Percentiles rank a stretch among this genome's conserved stretches.
phyloP scores from a whole-genome alignment of 2,888 invertebrate genomes.

The Euphydryas editha region DNA sequence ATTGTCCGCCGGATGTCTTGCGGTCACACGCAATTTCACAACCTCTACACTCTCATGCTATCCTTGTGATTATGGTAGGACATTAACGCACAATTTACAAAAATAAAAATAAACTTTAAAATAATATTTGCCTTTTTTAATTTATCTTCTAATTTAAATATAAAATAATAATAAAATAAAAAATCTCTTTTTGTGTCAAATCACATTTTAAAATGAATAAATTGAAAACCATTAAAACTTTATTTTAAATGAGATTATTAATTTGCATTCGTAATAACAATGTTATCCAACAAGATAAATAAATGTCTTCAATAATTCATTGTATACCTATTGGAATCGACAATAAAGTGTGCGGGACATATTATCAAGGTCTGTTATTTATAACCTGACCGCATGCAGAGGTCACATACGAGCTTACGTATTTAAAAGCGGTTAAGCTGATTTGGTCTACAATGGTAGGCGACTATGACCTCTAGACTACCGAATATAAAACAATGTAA shows the following conservation, averaged over 20 bases:
- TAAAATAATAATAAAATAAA: no score
- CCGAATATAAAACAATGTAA: slow-evolving; percentile 54
- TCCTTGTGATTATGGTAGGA: slow-evolving; percentile 58
- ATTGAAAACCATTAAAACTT: neutral
- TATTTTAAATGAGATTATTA: slow-evolving; percentile 31
- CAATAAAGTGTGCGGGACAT: slow-evolving; percentile 43
- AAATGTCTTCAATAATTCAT: slow-evolving; percentile 42
- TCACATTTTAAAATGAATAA: neutral
- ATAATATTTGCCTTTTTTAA: neutral
- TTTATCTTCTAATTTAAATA: neutral
- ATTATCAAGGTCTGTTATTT: slow-evolving; percentile 49
- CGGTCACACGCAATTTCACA: slow-evolving; percentile 82
- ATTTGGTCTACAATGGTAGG: slow-evolving; percentile 43
- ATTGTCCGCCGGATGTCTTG: slow-evolving; percentile 82
- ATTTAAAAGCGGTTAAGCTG: slow-evolving; percentile 41
- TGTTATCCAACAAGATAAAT: slow-evolving; percentile 44
- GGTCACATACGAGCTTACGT: slow-evolving; percentile 47
- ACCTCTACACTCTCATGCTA: slow-evolving; percentile 67
- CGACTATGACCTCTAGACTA: slow-evolving; percentile 52
- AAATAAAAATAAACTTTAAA: slow-evolving; percentile 9
- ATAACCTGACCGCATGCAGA: slow-evolving; percentile 46
- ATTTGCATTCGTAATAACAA: slow-evolving; percentile 40
- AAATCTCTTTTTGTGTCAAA: no score
- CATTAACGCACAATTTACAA: slow-evolving; percentile 27
- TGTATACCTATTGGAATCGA: slow-evolving; percentile 39